Evolutionary conservation across 2,113 vertebrate genomes (phyloP).

Genomic region (Oryzias javanicus): DNA sequence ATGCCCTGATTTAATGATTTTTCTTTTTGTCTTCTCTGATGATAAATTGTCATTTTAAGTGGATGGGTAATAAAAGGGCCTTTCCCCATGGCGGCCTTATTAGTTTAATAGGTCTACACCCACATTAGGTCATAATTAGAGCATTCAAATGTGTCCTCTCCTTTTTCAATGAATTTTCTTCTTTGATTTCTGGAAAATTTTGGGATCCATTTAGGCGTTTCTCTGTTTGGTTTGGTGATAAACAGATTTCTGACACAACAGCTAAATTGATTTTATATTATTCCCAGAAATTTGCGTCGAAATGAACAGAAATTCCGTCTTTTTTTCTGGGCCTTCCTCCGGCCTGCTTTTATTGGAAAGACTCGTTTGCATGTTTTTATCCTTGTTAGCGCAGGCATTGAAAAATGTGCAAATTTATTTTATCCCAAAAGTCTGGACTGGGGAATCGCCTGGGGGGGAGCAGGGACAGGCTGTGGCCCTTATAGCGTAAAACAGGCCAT

Average conservation of each 20-base stretch:
- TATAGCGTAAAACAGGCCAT: slow-evolving; percentile 31
- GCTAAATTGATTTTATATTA: slow-evolving; percentile 69
- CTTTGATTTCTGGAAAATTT: neutral
- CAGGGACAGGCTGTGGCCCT: slow-evolving; percentile 25
- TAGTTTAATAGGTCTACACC: slow-evolving; percentile 59
- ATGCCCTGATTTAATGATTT: slow-evolving; percentile 19
- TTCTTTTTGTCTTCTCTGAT: slow-evolving; percentile 13
- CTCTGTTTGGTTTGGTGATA: slow-evolving; percentile 27
- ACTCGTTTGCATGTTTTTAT: slow-evolving; percentile 35
- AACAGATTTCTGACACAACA: slow-evolving; percentile 61
- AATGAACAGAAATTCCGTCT: slow-evolving; percentile 59
- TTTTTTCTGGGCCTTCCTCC: slow-evolving; percentile 49
- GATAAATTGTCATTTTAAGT: slow-evolving; percentile 41
- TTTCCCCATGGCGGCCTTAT: slow-evolving; percentile 45
- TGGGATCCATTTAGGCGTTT: neutral
- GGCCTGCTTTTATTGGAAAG: slow-evolving; percentile 9
- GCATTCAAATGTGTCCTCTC: slow-evolving; percentile 41
- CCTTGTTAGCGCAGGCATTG: slow-evolving; percentile 22
- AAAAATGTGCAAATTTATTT: slow-evolving; percentile 24
- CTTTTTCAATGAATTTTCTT: slow-evolving; percentile 42
- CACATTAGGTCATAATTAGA: slow-evolving; percentile 59
- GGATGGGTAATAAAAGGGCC: slow-evolving; percentile 39
- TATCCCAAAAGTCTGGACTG: neutral
- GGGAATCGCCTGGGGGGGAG: slow-evolving; percentile 20
- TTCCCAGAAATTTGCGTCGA: slow-evolving; percentile 67